Conservation (phyloP, 1,140 invertebrate genomes). For the Phymorhynchus buccinoides region DNA sequence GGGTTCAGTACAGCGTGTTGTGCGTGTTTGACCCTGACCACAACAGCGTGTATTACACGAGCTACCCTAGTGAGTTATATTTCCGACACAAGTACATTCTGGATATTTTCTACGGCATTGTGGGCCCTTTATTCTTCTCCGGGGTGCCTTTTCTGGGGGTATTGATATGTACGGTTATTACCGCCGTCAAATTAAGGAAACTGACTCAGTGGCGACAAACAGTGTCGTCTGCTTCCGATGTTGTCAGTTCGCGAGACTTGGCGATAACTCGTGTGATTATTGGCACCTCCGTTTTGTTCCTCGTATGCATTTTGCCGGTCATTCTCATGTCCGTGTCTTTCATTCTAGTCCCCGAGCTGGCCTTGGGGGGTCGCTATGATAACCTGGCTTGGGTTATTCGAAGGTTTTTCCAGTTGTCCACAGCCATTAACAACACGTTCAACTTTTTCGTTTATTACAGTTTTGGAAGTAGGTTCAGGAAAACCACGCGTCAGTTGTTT, state of each 20-base stretch:
- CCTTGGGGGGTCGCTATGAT: not conserved
- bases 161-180: not conserved
- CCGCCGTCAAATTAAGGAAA: not conserved
- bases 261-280: not conserved
- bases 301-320: not conserved
- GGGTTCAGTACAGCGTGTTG: not conserved
- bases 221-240: not conserved
- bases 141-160: not conserved
- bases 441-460: not conserved
- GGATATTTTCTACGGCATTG: not conserved
- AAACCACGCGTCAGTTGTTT: not conserved
- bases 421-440: not conserved
- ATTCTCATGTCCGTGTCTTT: not conserved
- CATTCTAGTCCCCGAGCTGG: not conserved
- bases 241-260: not conserved
- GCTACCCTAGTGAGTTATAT: not conserved
- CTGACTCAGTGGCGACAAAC: not conserved
- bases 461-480: not conserved
- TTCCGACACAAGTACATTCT: not conserved
- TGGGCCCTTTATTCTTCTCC: not conserved
- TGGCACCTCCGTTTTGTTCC: not conserved
- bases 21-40: not conserved
- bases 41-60: not conserved
- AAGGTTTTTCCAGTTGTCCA: not conserved
- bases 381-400: not conserved